Evolutionary conservation across 2,113 vertebrate genomes (phyloP).

Genomic region (Solea senegalensis): DNA sequence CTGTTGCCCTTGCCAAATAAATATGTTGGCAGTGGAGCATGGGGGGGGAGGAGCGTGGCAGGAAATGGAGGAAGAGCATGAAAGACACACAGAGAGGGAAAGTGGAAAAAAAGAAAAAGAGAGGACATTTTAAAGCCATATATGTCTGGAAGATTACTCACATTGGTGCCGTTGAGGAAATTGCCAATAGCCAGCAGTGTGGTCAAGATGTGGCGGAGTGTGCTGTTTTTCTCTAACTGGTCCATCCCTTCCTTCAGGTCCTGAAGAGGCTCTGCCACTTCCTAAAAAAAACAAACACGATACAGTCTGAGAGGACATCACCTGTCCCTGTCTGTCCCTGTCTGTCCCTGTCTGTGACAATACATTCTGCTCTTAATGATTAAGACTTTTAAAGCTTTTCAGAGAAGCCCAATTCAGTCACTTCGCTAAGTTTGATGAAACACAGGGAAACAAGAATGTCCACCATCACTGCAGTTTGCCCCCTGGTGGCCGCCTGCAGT

Average conservation of each 20-base stretch:
- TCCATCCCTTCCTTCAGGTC: constrained; percentile 99
- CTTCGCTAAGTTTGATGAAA: no score
- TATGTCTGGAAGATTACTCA: constrained; percentile 77
- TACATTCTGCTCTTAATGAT: no score
- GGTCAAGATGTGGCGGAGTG: constrained; percentile 92
- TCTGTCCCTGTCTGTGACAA: no score
- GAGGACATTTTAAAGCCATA: background rate
- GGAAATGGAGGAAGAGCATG: constrained; percentile 32
- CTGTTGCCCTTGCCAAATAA: constrained; percentile 60
- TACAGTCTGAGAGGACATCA: background rate
- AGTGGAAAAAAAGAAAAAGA: background rate
- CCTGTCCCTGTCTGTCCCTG: background rate
- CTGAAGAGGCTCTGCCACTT: constrained; percentile 96
- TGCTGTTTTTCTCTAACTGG: constrained; percentile 96
- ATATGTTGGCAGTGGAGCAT: constrained; percentile 27
- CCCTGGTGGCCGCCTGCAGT: no score
- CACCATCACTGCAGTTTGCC: no score
- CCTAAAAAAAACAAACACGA: constrained; percentile 75
- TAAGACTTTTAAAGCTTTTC: no score
- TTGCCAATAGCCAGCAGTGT: constrained; percentile 95
- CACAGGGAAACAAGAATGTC: no score
- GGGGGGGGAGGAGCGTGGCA: constrained; percentile 7
- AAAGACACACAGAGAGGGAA: constrained; percentile 17
- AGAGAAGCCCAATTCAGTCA: no score
- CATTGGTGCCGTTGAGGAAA: constrained; percentile 96